Percentiles rank a stretch among this genome's conserved stretches.
phyloP scores from a whole-genome alignment of 2,797 vertebrate species.

The Tangara arthus region DNA sequence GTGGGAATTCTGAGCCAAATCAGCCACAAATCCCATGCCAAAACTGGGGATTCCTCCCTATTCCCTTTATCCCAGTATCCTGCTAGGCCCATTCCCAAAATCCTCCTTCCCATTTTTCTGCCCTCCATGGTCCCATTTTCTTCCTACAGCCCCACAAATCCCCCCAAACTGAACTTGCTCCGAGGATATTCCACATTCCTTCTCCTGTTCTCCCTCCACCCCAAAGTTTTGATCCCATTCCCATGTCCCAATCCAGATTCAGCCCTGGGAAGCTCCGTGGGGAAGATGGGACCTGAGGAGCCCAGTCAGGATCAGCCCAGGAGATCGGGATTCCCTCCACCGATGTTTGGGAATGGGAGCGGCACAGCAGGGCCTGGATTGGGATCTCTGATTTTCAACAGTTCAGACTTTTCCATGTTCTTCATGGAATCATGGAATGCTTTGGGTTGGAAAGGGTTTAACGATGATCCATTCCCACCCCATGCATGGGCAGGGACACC shows the following conservation, averaged over 20 bases:
- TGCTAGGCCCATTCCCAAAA: background rate
- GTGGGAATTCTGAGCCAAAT: background rate
- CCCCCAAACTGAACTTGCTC: background rate
- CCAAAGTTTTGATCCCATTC: background rate
- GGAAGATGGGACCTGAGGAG: background rate
- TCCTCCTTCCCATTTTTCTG: background rate
- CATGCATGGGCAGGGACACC: too few species aligned
- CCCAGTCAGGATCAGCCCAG: rapidly evolving
- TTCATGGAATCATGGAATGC: background rate
- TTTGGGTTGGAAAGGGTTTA: rapidly evolving
- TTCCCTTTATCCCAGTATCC: background rate
- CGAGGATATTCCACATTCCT: rapidly evolving
- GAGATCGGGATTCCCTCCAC: rapidly evolving
- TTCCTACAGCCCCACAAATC: background rate
- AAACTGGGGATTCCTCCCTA: background rate
- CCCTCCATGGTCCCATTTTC: rapidly evolving
- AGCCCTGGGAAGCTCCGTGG: rapidly evolving
- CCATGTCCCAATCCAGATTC: rapidly evolving
- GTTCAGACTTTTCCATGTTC: rapidly evolving
- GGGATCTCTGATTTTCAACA: background rate
- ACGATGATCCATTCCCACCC: too few species aligned
- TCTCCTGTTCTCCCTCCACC: background rate
- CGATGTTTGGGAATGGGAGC: rapidly evolving
- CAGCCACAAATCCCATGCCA: background rate
- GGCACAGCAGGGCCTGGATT: background rate